A percentile compares a stretch with the other conserved stretches of the same genome.
phyloP scores from a whole-genome alignment of 2,113 vertebrate genomes.

The Tyto alba region DNA sequence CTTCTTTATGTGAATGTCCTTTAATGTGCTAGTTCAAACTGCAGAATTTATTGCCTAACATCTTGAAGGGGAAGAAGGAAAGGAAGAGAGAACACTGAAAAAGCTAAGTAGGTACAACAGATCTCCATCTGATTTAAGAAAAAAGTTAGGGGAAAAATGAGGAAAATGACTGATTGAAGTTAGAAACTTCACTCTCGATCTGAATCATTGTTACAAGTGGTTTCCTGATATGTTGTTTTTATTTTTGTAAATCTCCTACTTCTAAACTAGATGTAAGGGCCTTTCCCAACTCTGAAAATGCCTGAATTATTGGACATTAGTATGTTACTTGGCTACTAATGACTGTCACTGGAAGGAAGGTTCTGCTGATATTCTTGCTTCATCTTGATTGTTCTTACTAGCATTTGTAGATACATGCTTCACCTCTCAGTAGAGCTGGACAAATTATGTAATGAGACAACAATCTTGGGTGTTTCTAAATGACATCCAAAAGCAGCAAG shows the following conservation, averaged over 20 bases:
- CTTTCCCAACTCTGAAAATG: neutral
- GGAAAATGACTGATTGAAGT: neutral
- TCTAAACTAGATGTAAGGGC: neutral
- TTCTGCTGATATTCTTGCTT: neutral
- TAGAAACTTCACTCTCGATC: neutral
- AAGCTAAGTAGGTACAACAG: neutral
- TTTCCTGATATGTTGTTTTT: neutral
- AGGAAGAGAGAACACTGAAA: neutral
- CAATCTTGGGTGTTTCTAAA: neutral
- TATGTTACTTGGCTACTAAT: neutral
- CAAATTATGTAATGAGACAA: neutral
- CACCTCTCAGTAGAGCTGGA: neutral
- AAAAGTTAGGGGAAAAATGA: neutral
- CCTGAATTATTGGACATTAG: neutral
- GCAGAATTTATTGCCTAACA: neutral
- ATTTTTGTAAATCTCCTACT: neutral
- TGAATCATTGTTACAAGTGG: neutral
- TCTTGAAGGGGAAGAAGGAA: neutral
- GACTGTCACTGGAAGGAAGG: neutral
- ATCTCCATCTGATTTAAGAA: neutral
- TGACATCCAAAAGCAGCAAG: neutral
- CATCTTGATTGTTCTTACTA: neutral
- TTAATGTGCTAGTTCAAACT: neutral
- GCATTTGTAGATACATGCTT: neutral
- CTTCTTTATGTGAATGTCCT: neutral